Conservation (phyloP, 2,888 invertebrate species). For the Leistus spinibarbis region DNA sequence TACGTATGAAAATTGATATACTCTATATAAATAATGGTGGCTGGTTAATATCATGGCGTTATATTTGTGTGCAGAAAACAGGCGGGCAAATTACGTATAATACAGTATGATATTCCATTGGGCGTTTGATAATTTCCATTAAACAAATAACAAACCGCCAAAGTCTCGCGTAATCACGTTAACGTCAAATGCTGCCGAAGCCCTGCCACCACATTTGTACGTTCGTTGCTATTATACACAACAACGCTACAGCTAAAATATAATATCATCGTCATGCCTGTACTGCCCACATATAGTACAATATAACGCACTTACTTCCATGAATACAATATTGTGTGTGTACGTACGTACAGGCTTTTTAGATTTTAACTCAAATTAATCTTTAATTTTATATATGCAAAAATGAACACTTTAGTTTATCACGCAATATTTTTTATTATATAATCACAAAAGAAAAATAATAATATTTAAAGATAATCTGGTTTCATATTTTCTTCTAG, state of each 20-base stretch:
- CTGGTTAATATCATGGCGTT: background rate
- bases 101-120: constrained; percentile 11
- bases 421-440: too few relatives aligned
- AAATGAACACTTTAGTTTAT: too few relatives aligned
- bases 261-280: background rate
- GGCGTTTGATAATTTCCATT: constrained; percentile 29
- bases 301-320: background rate
- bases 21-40: background rate
- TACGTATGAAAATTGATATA: background rate
- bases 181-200: constrained; percentile 1
- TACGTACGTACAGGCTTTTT: too few relatives aligned
- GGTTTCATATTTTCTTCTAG: too few relatives aligned
- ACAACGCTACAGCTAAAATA: background rate
- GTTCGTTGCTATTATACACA: background rate
- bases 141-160: constrained; percentile 38
- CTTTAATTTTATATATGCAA: too few relatives aligned
- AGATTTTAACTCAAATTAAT: too few relatives aligned
- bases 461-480: too few relatives aligned
- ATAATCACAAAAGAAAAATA: too few relatives aligned
- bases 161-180: constrained; percentile 34
- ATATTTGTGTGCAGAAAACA: background rate
- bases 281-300: background rate
- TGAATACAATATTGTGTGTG: too few relatives aligned
- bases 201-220: background rate
- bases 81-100: background rate